Evolutionary conservation across 1,140 invertebrate genomes (phyloP), one percentile per base, ranked within the genome.

Genomic region (Cotesia chilonis): DNA sequence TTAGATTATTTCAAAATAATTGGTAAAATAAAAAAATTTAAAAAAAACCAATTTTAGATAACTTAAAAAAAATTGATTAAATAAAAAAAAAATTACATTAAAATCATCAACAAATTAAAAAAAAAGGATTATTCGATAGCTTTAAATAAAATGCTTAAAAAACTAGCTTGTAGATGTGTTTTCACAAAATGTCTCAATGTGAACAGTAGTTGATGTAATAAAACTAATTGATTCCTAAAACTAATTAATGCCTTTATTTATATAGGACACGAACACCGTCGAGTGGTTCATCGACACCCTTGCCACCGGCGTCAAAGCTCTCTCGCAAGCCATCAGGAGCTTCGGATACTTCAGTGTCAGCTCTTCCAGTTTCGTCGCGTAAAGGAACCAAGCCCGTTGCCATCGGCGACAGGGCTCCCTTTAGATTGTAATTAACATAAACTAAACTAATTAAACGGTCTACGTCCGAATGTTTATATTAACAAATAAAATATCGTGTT

Each of bases 221-320:
- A 55, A 55, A 7, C 0, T 55, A 55, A n/a, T 4, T 55, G 6
- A 55, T 14, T 55, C 28, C 9, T 20, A 59, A 59, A 59, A 28
- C 1, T 59, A 5, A 35, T 20, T 59, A 28, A 59, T 28, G 0
- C 20, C n/a, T 64, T 73, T 74, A 68, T 70, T 77, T 70, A 76
- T 74, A 35, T 77, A 86, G 92, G 82, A 90, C 91, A 83, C 87
- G 91, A 84, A 92, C 92, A 78, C 90, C 92, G 52, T 92, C 92
- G 1, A 88, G 86, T 76, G 91, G 91, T 20, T 91, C 90, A 41
- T 91, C 90, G 69, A 92, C 91, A 1, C 91, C 92, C 47, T 87
- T 92, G 71, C 88, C 91, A 7, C 86, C 91, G 17, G 88, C 88
- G n/a, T 87, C 91, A 37, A 89, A 90, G 75, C 78, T 93, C n/a